These are phyloP conservation scores for Nudaria mundana DNA, from an alignment of 2,888 invertebrate species.

Conservation along the genomic window DNA sequence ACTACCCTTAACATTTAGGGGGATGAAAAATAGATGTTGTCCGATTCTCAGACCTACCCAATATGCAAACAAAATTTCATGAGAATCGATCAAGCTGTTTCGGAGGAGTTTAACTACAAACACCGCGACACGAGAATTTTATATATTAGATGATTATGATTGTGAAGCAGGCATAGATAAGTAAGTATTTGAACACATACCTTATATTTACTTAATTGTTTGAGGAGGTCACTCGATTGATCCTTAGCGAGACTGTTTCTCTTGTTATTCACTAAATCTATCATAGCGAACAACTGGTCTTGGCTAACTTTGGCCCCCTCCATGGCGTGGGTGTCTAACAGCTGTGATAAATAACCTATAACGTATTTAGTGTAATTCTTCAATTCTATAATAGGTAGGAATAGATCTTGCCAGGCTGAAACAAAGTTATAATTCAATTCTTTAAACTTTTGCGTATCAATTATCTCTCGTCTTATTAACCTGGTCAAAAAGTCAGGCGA, in stretches of 20 bases:
- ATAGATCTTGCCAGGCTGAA: slow-evolving; percentile 87
- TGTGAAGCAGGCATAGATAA: too few species aligned
- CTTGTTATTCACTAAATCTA: slow-evolving; percentile 81
- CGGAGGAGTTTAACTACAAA: too few species aligned
- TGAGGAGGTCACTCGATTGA: slow-evolving; percentile 76
- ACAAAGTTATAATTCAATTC: slow-evolving; percentile 22
- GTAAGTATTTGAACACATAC: slow-evolving; percentile 49
- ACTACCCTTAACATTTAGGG: too few species aligned
- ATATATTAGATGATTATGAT: too few species aligned
- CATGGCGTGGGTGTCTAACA: slow-evolving; percentile 69
- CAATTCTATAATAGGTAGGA: slow-evolving; percentile 86
- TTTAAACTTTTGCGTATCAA: too few species aligned
- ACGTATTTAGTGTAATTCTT: slow-evolving; percentile 86
- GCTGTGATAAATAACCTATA: slow-evolving; percentile 80
- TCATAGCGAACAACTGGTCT: slow-evolving; percentile 82
- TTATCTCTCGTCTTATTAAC: too few species aligned
- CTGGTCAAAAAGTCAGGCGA: too few species aligned
- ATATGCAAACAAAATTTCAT: too few species aligned
- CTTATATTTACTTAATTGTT: slow-evolving; percentile 79
- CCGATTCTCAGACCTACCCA: too few species aligned
- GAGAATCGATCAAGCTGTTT: too few species aligned
- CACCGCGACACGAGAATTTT: too few species aligned
- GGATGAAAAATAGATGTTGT: too few species aligned
- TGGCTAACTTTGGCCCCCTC: slow-evolving; percentile 60
- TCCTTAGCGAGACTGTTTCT: slow-evolving; percentile 79